A percentile compares a stretch with the other conserved stretches of the same genome.
Evolutionary conservation across 1,140 invertebrate species (phyloP).

Genomic region (Microplitis mediator): DNA sequence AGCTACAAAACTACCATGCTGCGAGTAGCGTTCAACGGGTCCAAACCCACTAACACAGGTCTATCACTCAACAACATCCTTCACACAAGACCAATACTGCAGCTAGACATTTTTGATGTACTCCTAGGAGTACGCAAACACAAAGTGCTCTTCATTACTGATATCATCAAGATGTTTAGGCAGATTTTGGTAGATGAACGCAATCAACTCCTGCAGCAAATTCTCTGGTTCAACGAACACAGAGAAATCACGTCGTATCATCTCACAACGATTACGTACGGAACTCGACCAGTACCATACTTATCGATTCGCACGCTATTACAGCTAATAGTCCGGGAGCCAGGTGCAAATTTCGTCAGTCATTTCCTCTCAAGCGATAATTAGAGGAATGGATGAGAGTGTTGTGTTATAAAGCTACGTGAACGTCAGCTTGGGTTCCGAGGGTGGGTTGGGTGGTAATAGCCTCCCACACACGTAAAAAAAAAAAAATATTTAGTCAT

Average conservation of each 20-base stretch:
- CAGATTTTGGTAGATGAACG: constrained; percentile 41
- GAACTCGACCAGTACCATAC: too few species aligned
- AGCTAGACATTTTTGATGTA: constrained; percentile 12
- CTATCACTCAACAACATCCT: constrained; percentile 44
- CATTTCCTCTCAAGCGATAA: too few species aligned
- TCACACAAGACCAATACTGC: constrained; percentile 20
- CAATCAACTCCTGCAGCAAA: constrained; percentile 41
- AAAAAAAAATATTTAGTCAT: too few species aligned
- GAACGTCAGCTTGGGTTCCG: too few species aligned
- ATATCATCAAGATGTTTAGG: constrained; percentile 33
- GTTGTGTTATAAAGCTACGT: too few species aligned
- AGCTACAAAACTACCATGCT: constrained; percentile 40
- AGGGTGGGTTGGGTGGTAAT: too few species aligned
- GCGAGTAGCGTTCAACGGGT: constrained; percentile 52
- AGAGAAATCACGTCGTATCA: constrained; percentile 28
- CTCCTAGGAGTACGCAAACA: constrained; percentile 6
- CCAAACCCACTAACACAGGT: constrained; percentile 39
- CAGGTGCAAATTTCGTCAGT: too few species aligned
- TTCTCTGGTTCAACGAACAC: constrained; percentile 37
- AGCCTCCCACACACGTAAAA: too few species aligned
- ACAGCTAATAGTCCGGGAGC: too few species aligned
- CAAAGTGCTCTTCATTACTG: constrained; percentile 10
- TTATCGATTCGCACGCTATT: too few species aligned
- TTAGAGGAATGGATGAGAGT: too few species aligned
- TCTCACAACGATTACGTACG: too few species aligned